phyloP scores from a whole-genome alignment of 2,888 invertebrate species.

The Aleiodes alternator region DNA sequence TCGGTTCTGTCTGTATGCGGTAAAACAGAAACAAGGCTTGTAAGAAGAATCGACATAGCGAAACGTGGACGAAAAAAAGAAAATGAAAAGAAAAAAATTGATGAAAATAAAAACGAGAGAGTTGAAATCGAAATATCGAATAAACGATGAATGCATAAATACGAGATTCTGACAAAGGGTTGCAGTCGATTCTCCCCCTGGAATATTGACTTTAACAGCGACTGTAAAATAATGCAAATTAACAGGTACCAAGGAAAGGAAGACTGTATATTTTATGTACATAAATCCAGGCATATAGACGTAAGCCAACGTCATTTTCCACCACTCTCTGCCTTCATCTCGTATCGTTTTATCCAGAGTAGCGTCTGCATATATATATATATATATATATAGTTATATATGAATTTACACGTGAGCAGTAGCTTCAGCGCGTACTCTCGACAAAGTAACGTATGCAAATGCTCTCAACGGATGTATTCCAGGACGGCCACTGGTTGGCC shows the following conservation, averaged over 20 bases:
- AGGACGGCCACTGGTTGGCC: slow-evolving; percentile 3
- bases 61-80: slow-evolving; percentile 12
- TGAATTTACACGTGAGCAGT: slow-evolving; percentile 24
- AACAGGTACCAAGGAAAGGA: slow-evolving; percentile 33
- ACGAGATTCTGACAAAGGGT: slow-evolving; percentile 24
- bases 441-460: slow-evolving; percentile 58
- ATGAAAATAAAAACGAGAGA: not conserved
- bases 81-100: slow-evolving; percentile 5
- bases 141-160: slow-evolving; percentile 31
- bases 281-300: slow-evolving; percentile 18
- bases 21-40: slow-evolving; percentile 22
- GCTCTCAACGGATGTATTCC: slow-evolving; percentile 23
- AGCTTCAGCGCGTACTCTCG: slow-evolving; percentile 54
- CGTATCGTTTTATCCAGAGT: slow-evolving; percentile 11
- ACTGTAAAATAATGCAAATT: slow-evolving; percentile 17
- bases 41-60: slow-evolving; percentile 10
- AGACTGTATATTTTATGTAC: slow-evolving; percentile 26
- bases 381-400: slow-evolving; percentile 3
- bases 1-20: slow-evolving; percentile 24
- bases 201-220: slow-evolving; percentile 13
- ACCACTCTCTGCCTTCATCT: slow-evolving; percentile 32
- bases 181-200: slow-evolving; percentile 13
- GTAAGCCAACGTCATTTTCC: slow-evolving; percentile 33
- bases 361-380: too few species aligned
- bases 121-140: slow-evolving; percentile 19